Evolutionary conservation across 1,140 invertebrate species (phyloP).

Genomic region (Dinothrombium tinctorium): DNA sequence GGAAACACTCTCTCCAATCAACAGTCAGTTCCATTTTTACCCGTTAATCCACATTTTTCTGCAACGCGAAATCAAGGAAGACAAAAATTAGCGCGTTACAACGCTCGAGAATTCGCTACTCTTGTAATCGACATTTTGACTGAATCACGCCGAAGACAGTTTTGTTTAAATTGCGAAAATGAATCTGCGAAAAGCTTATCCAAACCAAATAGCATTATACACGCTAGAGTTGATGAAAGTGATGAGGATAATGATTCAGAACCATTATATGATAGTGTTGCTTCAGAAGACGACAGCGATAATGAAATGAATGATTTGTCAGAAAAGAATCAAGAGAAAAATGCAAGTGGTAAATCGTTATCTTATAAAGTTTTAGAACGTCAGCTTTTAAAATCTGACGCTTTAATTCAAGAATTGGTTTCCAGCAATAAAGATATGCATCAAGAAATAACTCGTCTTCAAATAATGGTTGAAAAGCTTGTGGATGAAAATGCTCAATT

Average conservation of each 20-base stretch:
- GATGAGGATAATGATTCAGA: conserved; percentile 42
- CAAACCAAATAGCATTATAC: background rate
- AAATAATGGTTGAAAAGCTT: conserved; percentile 18
- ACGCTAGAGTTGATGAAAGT: conserved; percentile 8
- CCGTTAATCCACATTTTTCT: conserved; percentile 76
- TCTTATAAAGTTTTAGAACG: conserved; percentile 22
- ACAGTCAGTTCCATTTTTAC: conserved; percentile 57
- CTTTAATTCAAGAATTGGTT: conserved; percentile 31
- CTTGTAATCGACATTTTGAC: conserved; percentile 69
- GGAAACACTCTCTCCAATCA: conserved; percentile 3
- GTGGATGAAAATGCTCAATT: conserved; percentile 38
- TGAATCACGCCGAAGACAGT: conserved; percentile 52
- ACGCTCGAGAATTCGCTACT: conserved; percentile 58
- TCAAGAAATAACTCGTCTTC: conserved; percentile 19
- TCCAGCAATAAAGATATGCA: conserved; percentile 22
- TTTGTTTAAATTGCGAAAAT: background rate
- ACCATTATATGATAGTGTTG: conserved; percentile 82
- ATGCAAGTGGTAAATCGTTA: conserved; percentile 14
- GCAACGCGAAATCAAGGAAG: conserved; percentile 85
- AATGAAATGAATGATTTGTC: conserved; percentile 15
- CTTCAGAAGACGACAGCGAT: conserved; percentile 62
- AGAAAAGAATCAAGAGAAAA: background rate
- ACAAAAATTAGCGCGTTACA: conserved; percentile 83
- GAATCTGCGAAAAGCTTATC: background rate
- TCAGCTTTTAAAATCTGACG: conserved; percentile 22